These are phyloP conservation scores for Tretioscincus oriximinensis DNA, from an alignment of 2,113 vertebrate species.

Conservation along the genomic window DNA sequence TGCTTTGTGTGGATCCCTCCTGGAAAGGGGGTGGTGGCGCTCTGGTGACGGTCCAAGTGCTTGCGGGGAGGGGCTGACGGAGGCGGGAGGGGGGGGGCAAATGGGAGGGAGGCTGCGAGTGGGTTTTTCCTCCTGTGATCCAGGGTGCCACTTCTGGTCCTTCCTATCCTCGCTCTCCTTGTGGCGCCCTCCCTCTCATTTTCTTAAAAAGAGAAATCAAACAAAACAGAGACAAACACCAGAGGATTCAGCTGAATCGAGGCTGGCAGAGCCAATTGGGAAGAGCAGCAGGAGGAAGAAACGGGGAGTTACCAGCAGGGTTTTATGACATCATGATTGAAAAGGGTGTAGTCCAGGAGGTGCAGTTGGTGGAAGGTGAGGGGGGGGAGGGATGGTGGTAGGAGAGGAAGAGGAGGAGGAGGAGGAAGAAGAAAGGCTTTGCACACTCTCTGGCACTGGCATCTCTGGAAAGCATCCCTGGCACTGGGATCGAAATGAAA, in stretches of 20 bases:
- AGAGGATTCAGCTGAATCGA: constrained; percentile 55
- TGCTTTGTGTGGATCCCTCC: constrained; percentile 60
- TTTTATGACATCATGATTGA: constrained; percentile 76
- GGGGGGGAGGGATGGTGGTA: not conserved
- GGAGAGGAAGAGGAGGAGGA: constrained; percentile 14
- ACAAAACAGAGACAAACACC: constrained; percentile 14
- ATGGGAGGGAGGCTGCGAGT: constrained; percentile 45
- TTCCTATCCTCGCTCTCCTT: constrained; percentile 45
- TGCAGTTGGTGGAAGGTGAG: constrained; percentile 53
- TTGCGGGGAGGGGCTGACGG: constrained; percentile 39
- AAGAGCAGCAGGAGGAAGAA: constrained; percentile 6
- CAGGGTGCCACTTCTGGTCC: constrained; percentile 54
- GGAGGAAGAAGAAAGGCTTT: constrained; percentile 37
- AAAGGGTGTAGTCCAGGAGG: constrained; percentile 75
- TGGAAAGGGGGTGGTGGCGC: constrained; percentile 62
- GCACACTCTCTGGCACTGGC: constrained; percentile 47
- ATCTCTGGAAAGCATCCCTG: constrained; percentile 62
- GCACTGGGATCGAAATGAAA: not conserved
- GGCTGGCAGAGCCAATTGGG: constrained; percentile 46
- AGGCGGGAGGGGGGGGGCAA: not conserved
- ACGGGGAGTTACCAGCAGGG: constrained; percentile 67
- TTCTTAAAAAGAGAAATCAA: too few species aligned
- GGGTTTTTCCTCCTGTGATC: constrained; percentile 50
- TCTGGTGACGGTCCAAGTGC: constrained; percentile 58
- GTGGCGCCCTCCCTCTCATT: too few species aligned